These are phyloP conservation scores for Xenopus borealis DNA, from an alignment of 2,113 vertebrate genomes.

Conservation along the genomic window DNA sequence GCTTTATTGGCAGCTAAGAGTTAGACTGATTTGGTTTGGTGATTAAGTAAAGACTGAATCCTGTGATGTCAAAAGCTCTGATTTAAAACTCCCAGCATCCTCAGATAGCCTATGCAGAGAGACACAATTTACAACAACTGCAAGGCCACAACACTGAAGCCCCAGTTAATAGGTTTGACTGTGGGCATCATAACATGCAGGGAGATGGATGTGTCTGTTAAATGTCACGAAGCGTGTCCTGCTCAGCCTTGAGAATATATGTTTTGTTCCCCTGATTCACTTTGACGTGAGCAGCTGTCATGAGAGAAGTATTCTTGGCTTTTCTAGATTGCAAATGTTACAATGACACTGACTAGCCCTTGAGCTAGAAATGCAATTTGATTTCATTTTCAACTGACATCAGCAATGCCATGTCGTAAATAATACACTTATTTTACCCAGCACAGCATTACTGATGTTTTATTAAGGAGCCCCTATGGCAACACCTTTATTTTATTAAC, in stretches of 20 bases:
- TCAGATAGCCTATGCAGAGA: too few species aligned
- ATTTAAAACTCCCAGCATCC: too few species aligned
- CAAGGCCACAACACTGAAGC: too few species aligned
- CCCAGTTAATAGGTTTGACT: too few species aligned
- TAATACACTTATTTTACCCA: constrained; percentile 20
- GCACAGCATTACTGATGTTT: constrained; percentile 6
- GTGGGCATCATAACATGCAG: background rate
- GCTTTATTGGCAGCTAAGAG: background rate
- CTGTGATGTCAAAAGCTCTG: too few species aligned
- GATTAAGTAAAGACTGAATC: too few species aligned
- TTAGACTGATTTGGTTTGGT: too few species aligned
- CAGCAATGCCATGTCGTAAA: background rate
- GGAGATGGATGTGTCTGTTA: background rate
- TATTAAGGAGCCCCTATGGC: constrained; percentile 19
- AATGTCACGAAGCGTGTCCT: background rate
- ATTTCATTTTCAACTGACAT: constrained; percentile 30
- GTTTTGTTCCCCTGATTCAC: constrained; percentile 1
- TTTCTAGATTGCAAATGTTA: constrained; percentile 15
- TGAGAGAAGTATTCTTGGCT: background rate
- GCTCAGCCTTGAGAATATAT: constrained; percentile 7
- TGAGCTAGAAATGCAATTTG: constrained; percentile 37
- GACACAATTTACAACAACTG: too few species aligned
- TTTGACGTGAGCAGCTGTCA: constrained; percentile 23
- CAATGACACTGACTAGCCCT: constrained; percentile 30
- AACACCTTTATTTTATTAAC: constrained; percentile 11